Base-by-base conservation (phyloP, 2,888 invertebrate genomes). In the Ectemnius cavifrons region DNA sequence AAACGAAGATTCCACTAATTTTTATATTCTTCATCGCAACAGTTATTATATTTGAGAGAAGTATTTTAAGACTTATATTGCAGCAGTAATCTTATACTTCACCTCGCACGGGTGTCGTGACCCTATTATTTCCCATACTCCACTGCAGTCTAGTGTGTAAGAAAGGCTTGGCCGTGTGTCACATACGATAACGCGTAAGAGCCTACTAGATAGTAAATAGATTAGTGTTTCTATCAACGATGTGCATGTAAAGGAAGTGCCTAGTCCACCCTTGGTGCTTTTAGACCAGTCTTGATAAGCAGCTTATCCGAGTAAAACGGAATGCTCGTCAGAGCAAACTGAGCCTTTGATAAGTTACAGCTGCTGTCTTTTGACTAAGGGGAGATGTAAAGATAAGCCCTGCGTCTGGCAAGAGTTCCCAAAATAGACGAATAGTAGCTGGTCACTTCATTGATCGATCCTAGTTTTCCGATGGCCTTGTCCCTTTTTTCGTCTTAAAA, bases 391-490 rank as follows among this genome's bases (percentile, higher is more conserved):
- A 18, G 14, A 45, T 68, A 57, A 27, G 5, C 16, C 11, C 57
- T 27, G 65, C 70, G 72, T 58, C 28, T 23, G 5, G 45, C 37
- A 63, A 77, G 46, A 27, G 60, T 20, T 57, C 62, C 66, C 60
- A 37, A 61, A 66, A 77, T 73, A 71, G 47, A 61, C 18, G 56
- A 63, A 47, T 16, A n/a, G 8, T 65, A 20, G 49, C 58, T 67
- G 69, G 69, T 63, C 58, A 60, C 27, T 73, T 68, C 11, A 76
- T 76, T 67, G 71, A 76, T 71, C 56, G 18, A 23, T 61, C 67
- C 67, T 66, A 73, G 58, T 64, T 73, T 70, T 63, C 45, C 46
- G 57, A 23, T 23, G 23, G 23, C 23, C 23, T 37, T 37, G 37
- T 6, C 37, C 23, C 37, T 37, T 37, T 11, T 37, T 37, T 11